phyloP scores from a whole-genome alignment of 2,797 vertebrate genomes.

The Synanceia verrucosa region DNA sequence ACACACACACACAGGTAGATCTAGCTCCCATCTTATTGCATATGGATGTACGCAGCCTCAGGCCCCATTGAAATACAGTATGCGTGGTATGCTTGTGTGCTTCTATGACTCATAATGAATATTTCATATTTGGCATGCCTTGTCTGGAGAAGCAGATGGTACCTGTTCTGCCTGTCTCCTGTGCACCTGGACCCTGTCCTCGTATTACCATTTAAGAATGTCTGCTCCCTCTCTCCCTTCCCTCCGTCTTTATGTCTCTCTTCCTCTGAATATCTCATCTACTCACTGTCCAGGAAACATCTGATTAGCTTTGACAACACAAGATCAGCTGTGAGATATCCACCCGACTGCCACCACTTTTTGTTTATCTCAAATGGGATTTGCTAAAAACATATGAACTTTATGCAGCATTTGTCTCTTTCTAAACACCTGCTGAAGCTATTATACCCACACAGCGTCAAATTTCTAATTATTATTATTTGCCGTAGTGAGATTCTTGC shows the following conservation, averaged over 20 bases:
- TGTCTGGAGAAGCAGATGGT: constrained; percentile 72
- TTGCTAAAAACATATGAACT: background rate
- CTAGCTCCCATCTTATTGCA: constrained; percentile 39
- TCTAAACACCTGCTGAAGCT: background rate
- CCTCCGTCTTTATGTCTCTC: background rate
- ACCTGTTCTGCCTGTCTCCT: constrained; percentile 47
- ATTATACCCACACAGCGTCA: background rate
- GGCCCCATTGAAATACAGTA: constrained; percentile 42
- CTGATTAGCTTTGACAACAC: constrained; percentile 24
- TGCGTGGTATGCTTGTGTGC: constrained; percentile 46
- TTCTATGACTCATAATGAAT: constrained; percentile 72
- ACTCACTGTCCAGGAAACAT: constrained; percentile 23
- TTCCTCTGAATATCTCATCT: background rate
- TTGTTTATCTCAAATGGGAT: constrained; percentile 10
- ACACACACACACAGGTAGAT: constrained; percentile 39
- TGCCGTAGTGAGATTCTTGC: background rate
- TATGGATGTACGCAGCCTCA: constrained; percentile 54
- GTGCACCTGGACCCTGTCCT: constrained; percentile 63
- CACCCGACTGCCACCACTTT: constrained; percentile 1
- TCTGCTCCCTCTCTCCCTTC: constrained; percentile 8
- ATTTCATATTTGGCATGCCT: constrained; percentile 68
- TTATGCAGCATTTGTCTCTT: background rate
- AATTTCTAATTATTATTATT: background rate
- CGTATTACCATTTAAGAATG: constrained; percentile 52
- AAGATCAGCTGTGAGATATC: constrained; percentile 33